Evolutionary conservation across 2,888 invertebrate genomes (phyloP).

Genomic region (Synergus itoensis): DNA sequence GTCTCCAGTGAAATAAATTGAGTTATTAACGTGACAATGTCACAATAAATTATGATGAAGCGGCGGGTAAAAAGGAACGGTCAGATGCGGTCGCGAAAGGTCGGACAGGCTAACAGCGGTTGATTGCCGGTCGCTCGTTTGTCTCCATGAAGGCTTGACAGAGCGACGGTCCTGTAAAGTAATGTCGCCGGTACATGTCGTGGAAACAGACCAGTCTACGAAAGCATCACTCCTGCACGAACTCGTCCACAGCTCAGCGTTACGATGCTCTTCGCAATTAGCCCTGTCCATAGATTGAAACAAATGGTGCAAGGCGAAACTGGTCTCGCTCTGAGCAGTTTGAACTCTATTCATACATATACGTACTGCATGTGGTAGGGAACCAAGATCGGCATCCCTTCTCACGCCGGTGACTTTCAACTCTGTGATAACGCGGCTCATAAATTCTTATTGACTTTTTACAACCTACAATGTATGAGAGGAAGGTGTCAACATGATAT

Average conservation of each 20-base stretch:
- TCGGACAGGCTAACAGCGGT: conserved; percentile 76
- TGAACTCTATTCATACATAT: conserved; percentile 28
- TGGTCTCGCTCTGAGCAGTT: conserved; percentile 15
- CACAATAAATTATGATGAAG: conserved; percentile 78
- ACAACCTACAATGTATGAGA: neutral
- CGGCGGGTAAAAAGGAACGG: conserved; percentile 74
- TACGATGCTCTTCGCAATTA: conserved; percentile 70
- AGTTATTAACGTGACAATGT: conserved; percentile 78
- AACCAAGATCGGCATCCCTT: conserved; percentile 44
- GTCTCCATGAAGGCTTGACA: conserved; percentile 76
- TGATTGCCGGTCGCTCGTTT: conserved; percentile 77
- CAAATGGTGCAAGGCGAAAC: conserved; percentile 75
- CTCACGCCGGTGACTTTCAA: conserved; percentile 43
- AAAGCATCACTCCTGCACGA: conserved; percentile 38
- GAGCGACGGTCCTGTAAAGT: conserved; percentile 65
- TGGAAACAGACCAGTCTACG: conserved; percentile 45
- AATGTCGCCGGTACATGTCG: conserved; percentile 53
- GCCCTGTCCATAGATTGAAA: conserved; percentile 79
- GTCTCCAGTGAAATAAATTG: conserved; percentile 77
- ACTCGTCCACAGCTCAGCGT: conserved; percentile 49
- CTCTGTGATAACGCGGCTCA: conserved; percentile 39
- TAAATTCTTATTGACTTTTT: conserved; percentile 36
- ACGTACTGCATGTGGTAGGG: conserved; percentile 38
- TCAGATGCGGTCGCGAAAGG: conserved; percentile 75
- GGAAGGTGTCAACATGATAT: neutral